These are phyloP conservation scores for Montipora capitata DNA, from an alignment of 92 coral and sea anemone genomes.

Conservation along the genomic window DNA sequence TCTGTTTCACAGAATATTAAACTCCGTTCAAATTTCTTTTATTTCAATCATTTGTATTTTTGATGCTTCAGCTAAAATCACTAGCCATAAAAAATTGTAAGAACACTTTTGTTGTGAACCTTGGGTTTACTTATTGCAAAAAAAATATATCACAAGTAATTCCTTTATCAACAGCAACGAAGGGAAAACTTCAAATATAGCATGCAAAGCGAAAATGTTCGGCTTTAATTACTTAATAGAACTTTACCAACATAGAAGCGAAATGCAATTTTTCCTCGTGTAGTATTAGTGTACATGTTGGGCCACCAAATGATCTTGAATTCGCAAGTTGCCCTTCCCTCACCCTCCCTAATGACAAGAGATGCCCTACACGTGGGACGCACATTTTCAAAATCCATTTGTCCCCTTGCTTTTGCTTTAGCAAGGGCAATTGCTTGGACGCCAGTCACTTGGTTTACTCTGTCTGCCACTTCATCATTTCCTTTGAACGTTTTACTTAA, in stretches of 20 bases:
- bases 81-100: no score
- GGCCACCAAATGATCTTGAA: conserved; percentile 69
- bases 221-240: background rate
- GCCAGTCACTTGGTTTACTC: background rate
- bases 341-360: conserved; percentile 52
- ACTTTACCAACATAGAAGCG: conserved; percentile 58
- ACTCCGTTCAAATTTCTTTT: background rate
- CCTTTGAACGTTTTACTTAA: conserved; percentile 31
- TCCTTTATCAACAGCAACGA: background rate
- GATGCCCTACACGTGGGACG: conserved; percentile 60
- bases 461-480: conserved; percentile 32
- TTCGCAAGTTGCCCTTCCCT: conserved; percentile 73
- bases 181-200: background rate
- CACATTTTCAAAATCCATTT: background rate
- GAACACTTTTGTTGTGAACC: no score
- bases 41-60: background rate
- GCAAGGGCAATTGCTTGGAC: conserved; percentile 65
- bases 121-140: no score
- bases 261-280: conserved; percentile 18
- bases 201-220: background rate
- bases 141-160: no score
- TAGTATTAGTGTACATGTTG: conserved; percentile 1
- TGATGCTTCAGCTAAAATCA: background rate
- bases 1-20: background rate
- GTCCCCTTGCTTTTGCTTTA: conserved; percentile 55